Evolutionary conservation across 2,888 invertebrate species (phyloP), one percentile per base, ranked within the genome.

Genomic region (Orthosia cruda): DNA sequence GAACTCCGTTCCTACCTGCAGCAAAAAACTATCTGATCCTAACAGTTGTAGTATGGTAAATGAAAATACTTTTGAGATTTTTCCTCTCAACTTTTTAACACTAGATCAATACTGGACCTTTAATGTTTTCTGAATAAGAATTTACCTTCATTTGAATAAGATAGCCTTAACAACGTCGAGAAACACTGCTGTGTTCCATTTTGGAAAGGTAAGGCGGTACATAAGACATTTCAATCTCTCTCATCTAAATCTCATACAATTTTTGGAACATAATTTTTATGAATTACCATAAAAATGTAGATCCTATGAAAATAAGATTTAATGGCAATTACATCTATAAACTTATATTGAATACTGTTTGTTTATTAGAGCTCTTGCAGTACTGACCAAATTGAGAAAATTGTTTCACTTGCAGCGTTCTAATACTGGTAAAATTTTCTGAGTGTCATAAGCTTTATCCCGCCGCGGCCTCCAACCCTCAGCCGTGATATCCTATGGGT

Each of bases 1-100:
- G 71, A 70, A 54, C 40, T 71, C 23, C 40, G 11, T 71, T 59
- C 49, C 71, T 54, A 77, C 54, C 71, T 64, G 4, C 54, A 32
- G 15, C 32, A 71, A 77, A 59, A 32, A 75, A 23, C 32, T 63
- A 76, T 32, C 57, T 47, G 62, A 70, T 52, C 2, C n/a, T 26
- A 47, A 32, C 58, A 32, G 13, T 47, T 67, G 20, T 16, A 23
- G 23, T 32, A 7, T 7, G 32, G 11, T 58, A 15, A 75, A 68
- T 61, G 15, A 18, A 54, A 75, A 54, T 54, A 4, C 11, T 52
- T 59, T 72, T 40, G 23, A 23, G 11, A 55, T 20, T 71, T 32
- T 26, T 45, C 0, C 16, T 16, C 23, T 40, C 0, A 9, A n/a
- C 20, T 71, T 66, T 66, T 49, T 23, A 47, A 54, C 26, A n/a